These are phyloP conservation scores for Metaphire vulgaris DNA, from an alignment of 1,140 invertebrate genomes.

Conservation along the genomic window DNA sequence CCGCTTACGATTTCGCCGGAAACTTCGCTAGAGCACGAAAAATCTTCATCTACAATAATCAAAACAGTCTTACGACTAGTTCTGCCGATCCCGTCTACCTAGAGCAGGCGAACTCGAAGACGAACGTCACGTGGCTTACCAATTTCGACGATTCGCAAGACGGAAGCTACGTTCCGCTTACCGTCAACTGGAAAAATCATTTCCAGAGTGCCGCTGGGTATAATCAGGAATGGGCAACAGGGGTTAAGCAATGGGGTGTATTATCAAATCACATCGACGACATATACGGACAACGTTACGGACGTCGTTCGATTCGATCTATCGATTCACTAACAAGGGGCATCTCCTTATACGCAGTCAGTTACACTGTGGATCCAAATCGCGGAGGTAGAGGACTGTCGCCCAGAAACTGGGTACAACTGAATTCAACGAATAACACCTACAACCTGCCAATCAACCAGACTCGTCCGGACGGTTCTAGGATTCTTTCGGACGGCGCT, in stretches of 20 bases:
- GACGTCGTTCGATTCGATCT: neutral
- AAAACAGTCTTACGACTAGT: neutral
- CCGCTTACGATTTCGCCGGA: slow-evolving; percentile 1
- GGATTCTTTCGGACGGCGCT: neutral
- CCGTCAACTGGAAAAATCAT: too few relatives aligned
- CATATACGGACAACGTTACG: neutral
- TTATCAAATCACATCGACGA: too few relatives aligned
- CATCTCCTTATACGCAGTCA: neutral
- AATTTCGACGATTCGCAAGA: too few relatives aligned
- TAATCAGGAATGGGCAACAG: too few relatives aligned
- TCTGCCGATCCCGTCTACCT: neutral
- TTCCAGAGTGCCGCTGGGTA: too few relatives aligned
- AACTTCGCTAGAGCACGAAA: slow-evolving; percentile 7
- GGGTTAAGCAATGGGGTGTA: too few relatives aligned
- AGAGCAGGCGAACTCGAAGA: neutral
- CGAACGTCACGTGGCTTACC: too few relatives aligned
- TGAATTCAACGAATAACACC: neutral
- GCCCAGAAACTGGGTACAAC: neutral
- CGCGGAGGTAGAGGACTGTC: neutral
- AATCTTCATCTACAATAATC: slow-evolving; percentile 11
- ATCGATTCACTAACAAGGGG: neutral
- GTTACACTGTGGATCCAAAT: neutral
- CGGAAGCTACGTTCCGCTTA: too few relatives aligned
- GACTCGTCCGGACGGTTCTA: too few relatives aligned
- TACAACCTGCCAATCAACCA: neutral